phyloP scores from a whole-genome alignment of 2,113 vertebrate genomes.

The Podocnemis expansa region DNA sequence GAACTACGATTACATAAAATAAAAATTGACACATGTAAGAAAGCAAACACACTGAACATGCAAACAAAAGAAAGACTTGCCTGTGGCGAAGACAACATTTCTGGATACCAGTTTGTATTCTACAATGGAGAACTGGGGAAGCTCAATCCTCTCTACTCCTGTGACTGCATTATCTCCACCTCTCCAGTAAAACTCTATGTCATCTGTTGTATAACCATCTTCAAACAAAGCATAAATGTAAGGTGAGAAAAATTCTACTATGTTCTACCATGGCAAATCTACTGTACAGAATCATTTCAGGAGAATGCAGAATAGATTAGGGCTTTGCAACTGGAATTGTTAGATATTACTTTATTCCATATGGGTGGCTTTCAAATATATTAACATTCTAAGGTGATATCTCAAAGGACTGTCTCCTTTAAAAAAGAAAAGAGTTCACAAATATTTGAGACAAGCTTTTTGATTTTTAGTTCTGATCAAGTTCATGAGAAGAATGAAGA shows the following conservation, averaged over 20 bases:
- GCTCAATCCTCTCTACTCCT: slow-evolving; percentile 93
- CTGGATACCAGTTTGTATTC: slow-evolving; percentile 95
- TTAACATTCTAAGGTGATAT: neutral
- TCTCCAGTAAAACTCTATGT: slow-evolving; percentile 98
- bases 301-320: neutral
- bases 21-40: neutral
- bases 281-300: neutral
- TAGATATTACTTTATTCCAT: neutral
- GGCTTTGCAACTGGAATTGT: neutral
- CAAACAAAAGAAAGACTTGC: slow-evolving; percentile 67
- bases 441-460: neutral
- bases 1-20: neutral
- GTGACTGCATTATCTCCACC: slow-evolving; percentile 93
- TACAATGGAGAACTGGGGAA: slow-evolving; percentile 98
- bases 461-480: neutral
- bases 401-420: neutral
- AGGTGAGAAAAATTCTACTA: neutral
- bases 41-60: neutral
- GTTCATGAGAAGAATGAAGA: neutral
- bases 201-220: slow-evolving; percentile 99
- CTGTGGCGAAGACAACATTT: slow-evolving; percentile 98
- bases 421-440: neutral
- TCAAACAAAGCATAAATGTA: slow-evolving; percentile 35
- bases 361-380: neutral
- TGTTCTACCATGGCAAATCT: neutral